Evolutionary conservation across 2,113 vertebrate genomes (phyloP).

Genomic region (Lota lota): DNA sequence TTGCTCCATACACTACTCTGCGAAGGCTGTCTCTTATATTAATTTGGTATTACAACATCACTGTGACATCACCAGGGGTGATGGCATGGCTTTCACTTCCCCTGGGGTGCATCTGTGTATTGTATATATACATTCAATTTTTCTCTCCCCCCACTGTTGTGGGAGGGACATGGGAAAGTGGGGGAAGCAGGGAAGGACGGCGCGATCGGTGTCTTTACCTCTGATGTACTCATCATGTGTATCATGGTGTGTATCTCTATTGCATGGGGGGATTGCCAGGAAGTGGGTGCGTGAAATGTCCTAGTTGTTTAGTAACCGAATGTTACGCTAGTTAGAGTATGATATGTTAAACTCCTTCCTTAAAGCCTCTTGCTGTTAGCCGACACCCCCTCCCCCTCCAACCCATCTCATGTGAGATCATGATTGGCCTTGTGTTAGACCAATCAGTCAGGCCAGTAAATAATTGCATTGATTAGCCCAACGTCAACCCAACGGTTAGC

Average conservation of each 20-base stretch:
- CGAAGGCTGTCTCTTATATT: slow-evolving; percentile 55
- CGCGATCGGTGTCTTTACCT: too few species aligned
- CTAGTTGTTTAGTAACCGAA: too few species aligned
- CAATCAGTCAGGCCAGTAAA: slow-evolving; percentile 35
- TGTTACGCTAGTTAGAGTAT: too few species aligned
- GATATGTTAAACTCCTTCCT: background rate
- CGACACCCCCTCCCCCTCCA: background rate
- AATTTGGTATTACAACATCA: slow-evolving; percentile 56
- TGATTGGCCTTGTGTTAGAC: slow-evolving; percentile 19
- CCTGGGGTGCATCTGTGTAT: too few species aligned
- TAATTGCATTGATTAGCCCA: slow-evolving; percentile 30
- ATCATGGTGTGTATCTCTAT: background rate
- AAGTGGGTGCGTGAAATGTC: too few species aligned
- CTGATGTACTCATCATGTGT: background rate
- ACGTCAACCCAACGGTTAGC: slow-evolving; percentile 26
- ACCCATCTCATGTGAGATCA: background rate
- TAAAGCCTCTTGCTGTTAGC: slow-evolving; percentile 20
- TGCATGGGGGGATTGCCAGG: too few species aligned
- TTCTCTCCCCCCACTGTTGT: too few species aligned
- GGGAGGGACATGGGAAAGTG: too few species aligned
- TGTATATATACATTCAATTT: too few species aligned
- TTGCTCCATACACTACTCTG: slow-evolving; percentile 55
- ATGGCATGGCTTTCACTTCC: too few species aligned
- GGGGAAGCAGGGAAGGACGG: too few species aligned
- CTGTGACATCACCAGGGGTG: slow-evolving; percentile 44